Evolutionary conservation across 30 jellyfish, hydroid and myxozoan genomes (phyloP), one percentile per base, ranked within the genome.

Genomic region (Chironex yamaguchii): DNA sequence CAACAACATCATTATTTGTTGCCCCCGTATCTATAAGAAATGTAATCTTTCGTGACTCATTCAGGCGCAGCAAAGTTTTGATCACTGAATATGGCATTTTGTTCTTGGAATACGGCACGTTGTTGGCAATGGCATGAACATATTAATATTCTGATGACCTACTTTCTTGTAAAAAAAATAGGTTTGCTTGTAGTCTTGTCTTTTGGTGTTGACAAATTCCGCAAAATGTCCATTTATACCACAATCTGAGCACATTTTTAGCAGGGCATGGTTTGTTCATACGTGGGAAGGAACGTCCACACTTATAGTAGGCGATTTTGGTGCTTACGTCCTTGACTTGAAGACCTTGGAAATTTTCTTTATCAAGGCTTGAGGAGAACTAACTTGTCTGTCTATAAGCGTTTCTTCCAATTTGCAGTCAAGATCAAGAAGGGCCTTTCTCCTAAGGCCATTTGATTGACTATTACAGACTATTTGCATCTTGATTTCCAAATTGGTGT

Each of bases 191-290:
- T n/a, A n/a, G n/a, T n/a, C n/a, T n/a, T n/a, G n/a, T n/a, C n/a
- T n/a, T n/a, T n/a, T n/a, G n/a, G n/a, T n/a, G n/a, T n/a, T n/a
- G n/a, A n/a, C n/a, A n/a, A n/a, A n/a, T 53, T 76, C 63, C 1
- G 90, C 90, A 62, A 52, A 78, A 78, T 78, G 90, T 29, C 90
- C 81, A 22, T 31, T 78, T 28, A 53, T 23, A 12, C 90, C 90
- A 62, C 90, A 78, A 53, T 62, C 27, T 29, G 49, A 78, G 74
- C 90, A 78, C 90, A 2, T 78, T 62, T 53, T 24, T 62, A 28
- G 81, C 90, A 17, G 81, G 68, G 81, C 90, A 78, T 62, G 77
- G 90, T 34, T 54, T 26, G 42, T 32, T 23, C 1, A 4, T 0
- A 34, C 63, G 81, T 32, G 80, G 90, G 35, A 29, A 52, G 9